A percentile compares a stretch with the other conserved stretches of the same genome.
phyloP scores from a whole-genome alignment of 30 jellyfish, hydroid and myxozoan genomes.

The Haliclystus octoradiatus region DNA sequence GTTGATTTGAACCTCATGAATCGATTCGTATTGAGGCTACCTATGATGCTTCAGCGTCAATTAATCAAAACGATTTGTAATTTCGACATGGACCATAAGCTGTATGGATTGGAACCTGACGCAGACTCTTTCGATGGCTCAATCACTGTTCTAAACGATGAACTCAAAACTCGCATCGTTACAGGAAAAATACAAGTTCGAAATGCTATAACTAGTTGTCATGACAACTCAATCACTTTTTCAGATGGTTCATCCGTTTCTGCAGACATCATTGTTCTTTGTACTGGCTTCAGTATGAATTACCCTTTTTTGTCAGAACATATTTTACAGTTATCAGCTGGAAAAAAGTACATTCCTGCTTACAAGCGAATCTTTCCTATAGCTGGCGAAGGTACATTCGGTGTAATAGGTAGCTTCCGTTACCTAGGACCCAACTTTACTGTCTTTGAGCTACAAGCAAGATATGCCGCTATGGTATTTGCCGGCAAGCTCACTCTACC shows the following conservation, averaged over 20 bases:
- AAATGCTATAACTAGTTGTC: slow-evolving; percentile 5
- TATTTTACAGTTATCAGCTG: slow-evolving; percentile 5
- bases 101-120: slow-evolving; percentile 34
- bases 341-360: slow-evolving; percentile 42
- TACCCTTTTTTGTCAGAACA: slow-evolving; percentile 38
- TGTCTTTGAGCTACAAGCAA: slow-evolving; percentile 62
- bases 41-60: not conserved
- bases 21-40: slow-evolving; percentile 4
- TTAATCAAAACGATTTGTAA: slow-evolving; percentile 6
- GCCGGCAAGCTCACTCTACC: slow-evolving; percentile 38
- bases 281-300: slow-evolving; percentile 68
- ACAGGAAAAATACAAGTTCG: slow-evolving; percentile 35
- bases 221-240: slow-evolving; percentile 21
- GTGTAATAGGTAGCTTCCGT: slow-evolving; percentile 70
- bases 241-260: slow-evolving; percentile 35
- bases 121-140: not conserved
- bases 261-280: slow-evolving; percentile 41
- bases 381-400: slow-evolving; percentile 32
- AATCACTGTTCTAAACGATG: slow-evolving; percentile 25
- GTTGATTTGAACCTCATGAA: slow-evolving; percentile 19
- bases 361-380: slow-evolving; percentile 51
- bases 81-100: slow-evolving; percentile 12
- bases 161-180: slow-evolving; percentile 38
- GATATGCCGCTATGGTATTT: slow-evolving; percentile 71
- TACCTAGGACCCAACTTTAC: slow-evolving; percentile 76